Evolutionary conservation across 2,113 vertebrate species (phyloP), one percentile per base, ranked within the genome.

Genomic region (Forbesichthys agassizii): DNA sequence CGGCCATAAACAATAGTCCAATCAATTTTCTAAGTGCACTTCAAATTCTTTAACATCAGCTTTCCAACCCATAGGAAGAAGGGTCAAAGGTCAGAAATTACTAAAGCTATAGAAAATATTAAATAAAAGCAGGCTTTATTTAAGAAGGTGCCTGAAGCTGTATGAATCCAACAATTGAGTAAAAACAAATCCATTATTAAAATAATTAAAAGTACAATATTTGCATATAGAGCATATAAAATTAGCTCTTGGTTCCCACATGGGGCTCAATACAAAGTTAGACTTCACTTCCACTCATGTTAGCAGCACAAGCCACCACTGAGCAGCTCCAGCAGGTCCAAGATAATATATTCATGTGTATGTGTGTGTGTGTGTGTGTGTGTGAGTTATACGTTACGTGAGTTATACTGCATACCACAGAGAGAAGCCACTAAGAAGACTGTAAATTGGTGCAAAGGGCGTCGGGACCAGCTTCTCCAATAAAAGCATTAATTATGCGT

Each of bases 401-500:
- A 53, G 56, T 33, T 20, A 36, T 47, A 57, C 49, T 48, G 66
- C 33, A 58, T 9, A 58, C 13, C 48, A 62, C 13, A 60, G 57
- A 33, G 18, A 58, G 48, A 53, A 14, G 57, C 6, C 14, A 47
- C 5, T n/a, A 13, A 48, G 46, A 49, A 27, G 27, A 27, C 27
- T 10, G 49, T 11, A 12, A 52, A 52, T 52, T 14, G 49, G 49
- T 52, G 13, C 11, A 11, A 14, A n/a, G 52, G 11, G 13, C 3
- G n/a, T 13, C 3, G n/a, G 52, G 11, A 42, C 12, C 33, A 14
- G 33, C 33, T 42, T 46, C 9, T 14, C 33, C 58, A 10, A 10
- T 48, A 56, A 6, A 8, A 72, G 69, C 5, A 18, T 54, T 47
- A 20, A 3, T 83, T 78, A 87, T 87, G 75, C 65, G 11, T 84